Base-by-base conservation (phyloP, 2,113 vertebrate species). In the Antechinus flavipes region DNA sequence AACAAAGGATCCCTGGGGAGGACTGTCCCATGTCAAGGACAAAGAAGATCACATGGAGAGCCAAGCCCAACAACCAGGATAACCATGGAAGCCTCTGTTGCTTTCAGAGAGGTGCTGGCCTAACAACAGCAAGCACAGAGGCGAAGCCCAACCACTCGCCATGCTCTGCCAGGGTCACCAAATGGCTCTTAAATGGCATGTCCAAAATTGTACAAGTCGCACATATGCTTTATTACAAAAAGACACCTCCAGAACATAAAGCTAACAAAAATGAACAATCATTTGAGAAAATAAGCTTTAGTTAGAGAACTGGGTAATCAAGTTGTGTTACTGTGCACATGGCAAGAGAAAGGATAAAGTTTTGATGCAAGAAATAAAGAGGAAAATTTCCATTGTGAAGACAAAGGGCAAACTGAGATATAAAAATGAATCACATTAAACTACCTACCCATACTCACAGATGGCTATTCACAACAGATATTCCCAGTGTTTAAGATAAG, bases 341-440 rank as follows among this genome's bases (percentile, higher is more conserved):
- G 27, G 94, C 93, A 26, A 95, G 95, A 95, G 95, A 76, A 26
- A 49, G 54, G n/a, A 42, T 35, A n/a, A 68, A n/a, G 7, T 95
- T 93, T 46, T 49, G n/a, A 95, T 6, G 94, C n/a, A 94, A 46
- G 7, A 6, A 76, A 94, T 56, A 8, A 91, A 93, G 27, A 95
- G 46, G 96, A 96, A 97, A 96, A 89, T 61, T 95, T 49, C 49
- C 90, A 93, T 23, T n/a, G 54, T 76, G 54, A 95, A 93, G 93
- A 96, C 93, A 96, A 42, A 58, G 91, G 42, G 54, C 42, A 56
- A 26, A 94, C 52, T 94, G 35, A 89, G 42, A 55, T 68, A 95
- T 91, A 95, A 61, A 97, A 95, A 94, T 95, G 84, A 93, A 90
- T 68, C 61, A 68, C 12, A 68, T 35, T 68, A 68, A 68, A 68